Evolutionary conservation across 2,113 vertebrate genomes (phyloP).

Genomic region (Agapornis roseicollis): DNA sequence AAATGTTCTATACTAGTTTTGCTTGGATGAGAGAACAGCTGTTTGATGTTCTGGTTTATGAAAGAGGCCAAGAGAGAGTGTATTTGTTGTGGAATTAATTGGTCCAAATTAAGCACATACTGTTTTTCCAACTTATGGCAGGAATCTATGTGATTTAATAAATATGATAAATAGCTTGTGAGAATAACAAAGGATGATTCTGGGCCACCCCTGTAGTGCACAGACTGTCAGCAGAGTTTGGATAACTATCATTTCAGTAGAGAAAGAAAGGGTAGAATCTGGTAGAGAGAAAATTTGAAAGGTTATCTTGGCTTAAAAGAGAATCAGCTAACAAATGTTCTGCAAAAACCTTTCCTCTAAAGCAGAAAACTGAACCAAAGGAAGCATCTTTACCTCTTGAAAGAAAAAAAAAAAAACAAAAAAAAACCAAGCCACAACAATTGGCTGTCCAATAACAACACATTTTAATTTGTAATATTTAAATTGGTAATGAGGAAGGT

Average conservation of each 20-base stretch:
- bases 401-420: not conserved
- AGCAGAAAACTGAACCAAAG: not conserved
- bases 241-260: not conserved
- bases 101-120: slow-evolving; percentile 57
- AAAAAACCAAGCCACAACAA: not conserved
- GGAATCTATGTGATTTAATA: slow-evolving; percentile 64
- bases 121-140: slow-evolving; percentile 60
- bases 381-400: not conserved
- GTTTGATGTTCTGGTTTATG: slow-evolving; percentile 56
- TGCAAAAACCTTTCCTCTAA: not conserved
- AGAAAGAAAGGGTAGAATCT: not conserved
- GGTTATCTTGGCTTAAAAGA: not conserved
- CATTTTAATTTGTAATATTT: slow-evolving; percentile 28
- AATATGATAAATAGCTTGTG: slow-evolving; percentile 55
- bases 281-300: not conserved
- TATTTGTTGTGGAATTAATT: slow-evolving; percentile 62
- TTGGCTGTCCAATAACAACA: not conserved
- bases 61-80: slow-evolving; percentile 42
- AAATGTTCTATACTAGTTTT: not conserved
- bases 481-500: slow-evolving; percentile 58
- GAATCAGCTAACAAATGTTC: not conserved
- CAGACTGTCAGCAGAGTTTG: slow-evolving; percentile 28
- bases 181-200: slow-evolving; percentile 47
- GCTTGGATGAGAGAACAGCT: slow-evolving; percentile 46
- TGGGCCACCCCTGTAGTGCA: slow-evolving; percentile 39